phyloP scores from a whole-genome alignment of 2,888 invertebrate species.

The Tyria jacobaeae region DNA sequence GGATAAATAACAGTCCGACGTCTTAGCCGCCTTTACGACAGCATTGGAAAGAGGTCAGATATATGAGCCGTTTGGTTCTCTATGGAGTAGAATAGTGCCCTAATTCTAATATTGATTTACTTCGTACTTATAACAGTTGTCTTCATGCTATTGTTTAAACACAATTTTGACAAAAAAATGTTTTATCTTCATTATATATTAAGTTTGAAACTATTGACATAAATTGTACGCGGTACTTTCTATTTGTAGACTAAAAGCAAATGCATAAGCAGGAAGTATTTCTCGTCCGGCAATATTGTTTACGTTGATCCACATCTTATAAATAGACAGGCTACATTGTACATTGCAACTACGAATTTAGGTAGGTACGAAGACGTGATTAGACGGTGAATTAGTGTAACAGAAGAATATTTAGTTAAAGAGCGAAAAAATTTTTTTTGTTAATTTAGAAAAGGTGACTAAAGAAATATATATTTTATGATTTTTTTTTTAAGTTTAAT shows the following conservation, averaged over 20 bases:
- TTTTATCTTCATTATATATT: no score
- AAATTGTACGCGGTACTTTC: neutral
- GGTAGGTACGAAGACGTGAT: conserved; percentile 7
- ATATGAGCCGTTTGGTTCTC: no score
- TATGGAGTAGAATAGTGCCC: no score
- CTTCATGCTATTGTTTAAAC: no score
- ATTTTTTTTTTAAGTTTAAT: neutral
- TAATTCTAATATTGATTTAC: no score
- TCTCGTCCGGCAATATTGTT: conserved; percentile 16
- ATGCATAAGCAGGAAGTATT: conserved; percentile 6
- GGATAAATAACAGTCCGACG: no score
- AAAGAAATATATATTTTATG: neutral
- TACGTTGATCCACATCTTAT: conserved; percentile 31
- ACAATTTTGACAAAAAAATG: no score
- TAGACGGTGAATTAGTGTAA: conserved; percentile 8
- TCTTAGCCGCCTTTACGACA: no score
- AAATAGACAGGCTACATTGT: conserved; percentile 17
- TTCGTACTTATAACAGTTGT: no score
- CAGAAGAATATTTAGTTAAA: neutral
- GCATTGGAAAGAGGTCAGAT: no score
- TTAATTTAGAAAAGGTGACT: neutral
- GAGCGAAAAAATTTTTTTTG: conserved; percentile 1
- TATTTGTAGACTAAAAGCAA: neutral
- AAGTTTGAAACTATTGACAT: neutral
- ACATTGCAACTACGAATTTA: no score